Base-by-base conservation (phyloP, 2,888 invertebrate genomes). In the Drosophila longiperda region DNA sequence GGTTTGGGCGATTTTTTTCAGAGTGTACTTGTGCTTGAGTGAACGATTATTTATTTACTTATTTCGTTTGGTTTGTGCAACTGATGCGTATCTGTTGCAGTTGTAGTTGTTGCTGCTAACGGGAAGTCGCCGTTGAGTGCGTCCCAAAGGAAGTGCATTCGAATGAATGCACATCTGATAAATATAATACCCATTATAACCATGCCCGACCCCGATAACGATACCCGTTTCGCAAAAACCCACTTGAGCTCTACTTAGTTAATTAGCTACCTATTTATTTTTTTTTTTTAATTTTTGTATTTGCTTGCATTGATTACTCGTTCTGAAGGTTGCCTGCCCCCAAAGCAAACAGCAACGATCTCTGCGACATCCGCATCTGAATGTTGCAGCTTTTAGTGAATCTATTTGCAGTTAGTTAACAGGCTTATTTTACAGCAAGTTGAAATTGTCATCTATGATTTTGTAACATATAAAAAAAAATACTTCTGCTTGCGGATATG, bases 111-210 rank as follows among this genome's bases (percentile, higher is more conserved):
- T 26, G 80, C 70, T 61, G 78, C 75, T 83, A 84, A 84, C 84
- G 89, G 84, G 80, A 89, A 84, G 87, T 89, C 80, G 85, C 68
- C 83, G 85, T 76, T 85, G 82, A 89, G 89, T 84, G 84, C 84
- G 72, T 63, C 67, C 72, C 78, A 73, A 89, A 89, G 89, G 84
- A 85, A 85, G 89, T 85, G 88, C 88, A 89, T 80, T 78, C 87
- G 89, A 84, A 82, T 89, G 88, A 82, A 80, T 89, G 90, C 90
- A 85, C 85, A 89, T 87, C 90, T 85, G 89, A 85, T 85, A 82
- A 85, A 81, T 82, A 78, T 73, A 87, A 89, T 89, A 75, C 72
- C 66, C 78, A 82, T 73, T 63, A 45, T 64, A 54, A 74, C 78
- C 48, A 65, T 61, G 29, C 38, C 67, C 62, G 42, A 66, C 48